Percentiles rank a stretch among this genome's conserved stretches.
phyloP scores from a whole-genome alignment of 2,113 vertebrate species.

The Cranoglanis bouderius region DNA sequence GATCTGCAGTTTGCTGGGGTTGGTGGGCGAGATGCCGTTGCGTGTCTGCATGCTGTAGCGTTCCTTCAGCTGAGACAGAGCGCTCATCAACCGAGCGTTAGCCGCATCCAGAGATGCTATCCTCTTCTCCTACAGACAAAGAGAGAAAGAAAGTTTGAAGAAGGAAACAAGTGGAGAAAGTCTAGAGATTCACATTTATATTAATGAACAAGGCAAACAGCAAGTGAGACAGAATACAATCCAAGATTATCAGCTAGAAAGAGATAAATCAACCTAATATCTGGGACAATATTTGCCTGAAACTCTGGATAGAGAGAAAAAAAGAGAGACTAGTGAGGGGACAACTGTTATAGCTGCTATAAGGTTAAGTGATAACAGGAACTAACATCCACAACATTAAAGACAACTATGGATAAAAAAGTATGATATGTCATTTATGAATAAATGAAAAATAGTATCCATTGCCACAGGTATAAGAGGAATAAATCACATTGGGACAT shows the following conservation, averaged over 20 bases:
- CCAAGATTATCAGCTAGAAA: background rate
- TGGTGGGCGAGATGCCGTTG: slow-evolving; percentile 97
- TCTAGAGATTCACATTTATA: background rate
- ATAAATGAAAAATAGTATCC: background rate
- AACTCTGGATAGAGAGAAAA: background rate
- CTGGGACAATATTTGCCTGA: background rate
- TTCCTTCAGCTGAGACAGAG: slow-evolving; percentile 96
- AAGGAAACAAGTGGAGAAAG: background rate
- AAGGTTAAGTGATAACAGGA: background rate
- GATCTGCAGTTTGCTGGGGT: slow-evolving; percentile 97
- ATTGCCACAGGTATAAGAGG: background rate
- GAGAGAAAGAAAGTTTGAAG: background rate
- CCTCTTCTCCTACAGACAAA: slow-evolving; percentile 85
- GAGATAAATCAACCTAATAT: background rate
- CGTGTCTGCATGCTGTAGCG: slow-evolving; percentile 94
- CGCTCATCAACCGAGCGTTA: slow-evolving; percentile 93
- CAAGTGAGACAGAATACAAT: background rate
- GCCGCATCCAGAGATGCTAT: slow-evolving; percentile 91
- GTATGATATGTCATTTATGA: background rate
- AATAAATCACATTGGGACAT: background rate
- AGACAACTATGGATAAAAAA: background rate
- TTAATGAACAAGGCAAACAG: background rate
- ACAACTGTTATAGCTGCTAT: background rate
- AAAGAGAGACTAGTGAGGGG: background rate
- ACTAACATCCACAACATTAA: background rate